Evolutionary conservation across 2,797 vertebrate genomes (phyloP).

Genomic region (Cyprinodon diabolis): DNA sequence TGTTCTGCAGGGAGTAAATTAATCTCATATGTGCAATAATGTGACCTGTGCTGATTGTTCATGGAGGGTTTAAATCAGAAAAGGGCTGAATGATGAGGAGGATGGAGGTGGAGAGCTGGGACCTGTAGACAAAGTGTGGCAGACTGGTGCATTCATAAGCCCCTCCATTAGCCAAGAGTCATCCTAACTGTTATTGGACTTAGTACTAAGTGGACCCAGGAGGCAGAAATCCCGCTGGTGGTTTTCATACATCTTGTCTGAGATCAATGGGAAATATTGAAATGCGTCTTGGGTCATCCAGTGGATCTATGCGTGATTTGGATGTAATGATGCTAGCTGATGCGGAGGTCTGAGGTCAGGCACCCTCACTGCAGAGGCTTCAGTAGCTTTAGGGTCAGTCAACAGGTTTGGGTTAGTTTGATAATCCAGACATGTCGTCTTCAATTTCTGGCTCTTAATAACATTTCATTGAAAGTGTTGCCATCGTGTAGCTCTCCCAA

Average conservation of each 20-base stretch:
- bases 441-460: not conserved
- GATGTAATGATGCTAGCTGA: slow-evolving; percentile 42
- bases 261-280: slow-evolving; percentile 70
- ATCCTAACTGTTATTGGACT: slow-evolving; percentile 71
- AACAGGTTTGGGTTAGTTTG: slow-evolving; percentile 16
- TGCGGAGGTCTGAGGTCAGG: slow-evolving; percentile 27
- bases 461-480: not conserved
- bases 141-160: slow-evolving; percentile 59
- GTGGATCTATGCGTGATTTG: slow-evolving; percentile 41
- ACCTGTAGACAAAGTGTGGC: slow-evolving; percentile 42
- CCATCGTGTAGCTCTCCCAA: slow-evolving; percentile 3
- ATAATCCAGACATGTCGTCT: slow-evolving; percentile 5
- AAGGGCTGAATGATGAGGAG: slow-evolving; percentile 40
- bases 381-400: slow-evolving; percentile 11
- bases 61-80: slow-evolving; percentile 58
- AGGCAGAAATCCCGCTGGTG: slow-evolving; percentile 49
- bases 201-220: slow-evolving; percentile 67
- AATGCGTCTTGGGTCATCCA: slow-evolving; percentile 47
- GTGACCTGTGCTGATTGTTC: slow-evolving; percentile 73
- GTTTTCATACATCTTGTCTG: slow-evolving; percentile 63
- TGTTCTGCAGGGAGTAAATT: slow-evolving; percentile 73
- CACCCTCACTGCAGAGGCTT: slow-evolving; percentile 16
- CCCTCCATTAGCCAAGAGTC: slow-evolving; percentile 62
- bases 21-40: slow-evolving; percentile 79
- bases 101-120: slow-evolving; percentile 18